Conservation (phyloP, 2,113 vertebrate genomes). For the Mus musculus region DNA sequence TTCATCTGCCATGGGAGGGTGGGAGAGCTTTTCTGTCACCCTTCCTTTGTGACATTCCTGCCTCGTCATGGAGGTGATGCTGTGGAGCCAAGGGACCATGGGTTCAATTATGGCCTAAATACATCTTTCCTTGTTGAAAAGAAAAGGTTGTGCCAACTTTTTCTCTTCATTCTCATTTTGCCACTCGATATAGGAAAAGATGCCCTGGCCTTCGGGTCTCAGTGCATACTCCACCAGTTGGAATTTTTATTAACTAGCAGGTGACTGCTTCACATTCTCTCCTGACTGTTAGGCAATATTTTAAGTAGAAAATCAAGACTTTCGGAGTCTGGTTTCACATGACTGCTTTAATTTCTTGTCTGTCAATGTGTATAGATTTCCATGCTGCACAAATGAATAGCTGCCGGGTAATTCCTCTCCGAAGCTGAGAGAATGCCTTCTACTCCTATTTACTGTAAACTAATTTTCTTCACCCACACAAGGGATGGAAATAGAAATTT, state of each 20-base stretch:
- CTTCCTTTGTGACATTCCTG: not conserved
- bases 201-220: not conserved
- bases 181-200: conserved; percentile 8
- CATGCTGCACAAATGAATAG: conserved; percentile 63
- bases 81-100: not conserved
- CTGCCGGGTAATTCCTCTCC: conserved; percentile 70
- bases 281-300: not conserved
- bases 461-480: conserved; percentile 50
- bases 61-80: not conserved
- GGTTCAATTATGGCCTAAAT: not conserved
- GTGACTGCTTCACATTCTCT: conserved; percentile 36
- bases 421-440: conserved; percentile 66
- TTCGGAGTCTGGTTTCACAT: conserved; percentile 50
- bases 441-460: conserved; percentile 65
- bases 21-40: not conserved
- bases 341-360: conserved; percentile 77
- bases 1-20: not conserved
- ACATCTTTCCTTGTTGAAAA: not conserved
- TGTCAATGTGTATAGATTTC: conserved; percentile 73
- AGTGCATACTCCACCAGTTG: conserved; percentile 25
- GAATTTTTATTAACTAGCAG: conserved; percentile 63
- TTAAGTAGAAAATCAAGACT: conserved; percentile 65
- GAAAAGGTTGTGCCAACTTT: not conserved
- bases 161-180: not conserved
- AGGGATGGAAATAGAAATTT: conserved; percentile 67